Evolutionary conservation across 1,140 invertebrate genomes (phyloP), one percentile per base, ranked within the genome.

Genomic region (Eufriesea mexicana): DNA sequence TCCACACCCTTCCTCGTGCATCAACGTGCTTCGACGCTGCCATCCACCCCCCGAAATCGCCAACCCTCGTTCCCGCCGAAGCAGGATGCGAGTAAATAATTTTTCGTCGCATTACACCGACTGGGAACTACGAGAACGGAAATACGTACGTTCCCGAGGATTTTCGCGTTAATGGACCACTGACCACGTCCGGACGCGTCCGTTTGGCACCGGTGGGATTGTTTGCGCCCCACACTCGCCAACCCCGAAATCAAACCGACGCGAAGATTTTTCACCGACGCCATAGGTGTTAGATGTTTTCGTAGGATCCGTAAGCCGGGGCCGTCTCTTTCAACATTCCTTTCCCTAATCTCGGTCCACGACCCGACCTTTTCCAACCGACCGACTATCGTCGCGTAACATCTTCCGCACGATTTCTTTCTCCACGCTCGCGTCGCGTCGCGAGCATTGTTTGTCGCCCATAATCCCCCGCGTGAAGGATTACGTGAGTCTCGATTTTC

Each of bases 401-500:
- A 85, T 83, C 74, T 78, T 62, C 20, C 59, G 66, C 84, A 74
- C 84, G 80, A 85, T 70, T 64, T 66, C 51, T 78, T 85, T 57
- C 59, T 42, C 62, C 79, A 28, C 82, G 12, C 59, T 18, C 51
- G 28, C 45, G 77, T 68, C 10, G 54, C 57, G 23, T 66, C 57
- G 55, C 16, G 55, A 59, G 61, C 76, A 71, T 91, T 91, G 89
- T 92, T 92, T 91, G 91, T 90, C 85, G 59, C 10, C 28, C 57
- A 59, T 92, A 91, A 92, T 93, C 91, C 90, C 61, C 45, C 55
- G 49, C 66, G 73, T 80, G 73, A 62, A 55, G 87, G 91, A 91
- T 92, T 91, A 90, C 82, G 88, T 75, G 83, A 86, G 88, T 88
- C 86, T 89, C 86, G 90, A 91, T 92, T 92, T 91, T 90, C 87